phyloP scores from a whole-genome alignment of 2,797 vertebrate species.

The Sebastes steindachneri region DNA sequence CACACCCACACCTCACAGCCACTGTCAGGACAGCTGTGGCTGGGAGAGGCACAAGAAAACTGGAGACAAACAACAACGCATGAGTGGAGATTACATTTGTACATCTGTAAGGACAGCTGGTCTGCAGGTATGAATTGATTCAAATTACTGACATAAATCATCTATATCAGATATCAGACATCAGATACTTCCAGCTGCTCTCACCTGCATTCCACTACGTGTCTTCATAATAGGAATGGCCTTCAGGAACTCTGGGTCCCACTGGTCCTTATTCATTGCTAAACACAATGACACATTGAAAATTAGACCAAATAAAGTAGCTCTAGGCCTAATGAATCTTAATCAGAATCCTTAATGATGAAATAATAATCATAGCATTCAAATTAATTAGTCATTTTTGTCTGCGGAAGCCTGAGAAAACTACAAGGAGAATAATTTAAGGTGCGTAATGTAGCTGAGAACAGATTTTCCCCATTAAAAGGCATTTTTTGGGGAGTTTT shows the following conservation, averaged over 20 bases:
- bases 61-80: constrained; percentile 23
- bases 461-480: not conserved
- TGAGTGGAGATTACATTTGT: not conserved
- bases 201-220: constrained; percentile 97
- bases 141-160: not conserved
- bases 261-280: constrained; percentile 97
- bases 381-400: not conserved
- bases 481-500: not conserved
- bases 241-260: constrained; percentile 98
- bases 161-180: no score
- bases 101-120: not conserved
- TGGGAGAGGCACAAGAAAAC: constrained; percentile 95
- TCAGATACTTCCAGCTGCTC: not conserved
- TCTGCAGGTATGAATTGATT: not conserved
- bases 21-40: constrained; percentile 90
- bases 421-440: not conserved
- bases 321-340: not conserved
- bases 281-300: constrained; percentile 3
- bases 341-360: not conserved
- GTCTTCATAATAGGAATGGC: constrained; percentile 99
- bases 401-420: not conserved
- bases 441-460: not conserved
- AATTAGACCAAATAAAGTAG: not conserved
- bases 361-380: not conserved
- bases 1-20: constrained; percentile 98